Conservation (phyloP, 2,888 invertebrate genomes). For the Protodeltote pygarga region DNA sequence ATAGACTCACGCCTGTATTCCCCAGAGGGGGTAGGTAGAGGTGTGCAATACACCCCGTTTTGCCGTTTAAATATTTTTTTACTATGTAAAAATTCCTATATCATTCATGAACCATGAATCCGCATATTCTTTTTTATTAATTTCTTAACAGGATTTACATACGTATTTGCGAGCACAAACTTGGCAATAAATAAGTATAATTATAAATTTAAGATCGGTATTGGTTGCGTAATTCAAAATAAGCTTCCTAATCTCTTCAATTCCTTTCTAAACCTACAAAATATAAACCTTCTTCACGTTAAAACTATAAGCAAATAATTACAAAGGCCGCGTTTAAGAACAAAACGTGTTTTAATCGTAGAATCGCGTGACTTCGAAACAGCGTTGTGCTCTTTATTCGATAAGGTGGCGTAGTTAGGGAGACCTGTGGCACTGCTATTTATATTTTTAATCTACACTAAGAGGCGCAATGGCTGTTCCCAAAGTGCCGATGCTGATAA, state of each 20-base stretch:
- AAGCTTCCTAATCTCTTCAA: too few relatives aligned
- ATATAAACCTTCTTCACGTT: slow-evolving; percentile 32
- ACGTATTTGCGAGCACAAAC: too few relatives aligned
- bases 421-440: slow-evolving; percentile 57
- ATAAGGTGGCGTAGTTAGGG: slow-evolving; percentile 61
- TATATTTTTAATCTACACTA: slow-evolving; percentile 76
- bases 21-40: too few relatives aligned
- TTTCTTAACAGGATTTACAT: too few relatives aligned
- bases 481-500: slow-evolving; percentile 56
- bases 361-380: slow-evolving; percentile 73
- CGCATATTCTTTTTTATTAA: neutral
- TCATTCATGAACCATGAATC: too few relatives aligned
- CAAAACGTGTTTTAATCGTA: slow-evolving; percentile 72
- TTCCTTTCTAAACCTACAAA: slow-evolving; percentile 5
- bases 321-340: slow-evolving; percentile 70
- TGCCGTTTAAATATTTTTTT: too few relatives aligned
- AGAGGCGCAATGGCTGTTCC: slow-evolving; percentile 65
- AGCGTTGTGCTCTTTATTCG: slow-evolving; percentile 68
- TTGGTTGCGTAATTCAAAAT: too few relatives aligned
- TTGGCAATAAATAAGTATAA: too few relatives aligned
- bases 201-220: too few relatives aligned
- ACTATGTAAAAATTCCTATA: too few relatives aligned
- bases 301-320: slow-evolving; percentile 64
- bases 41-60: too few relatives aligned
- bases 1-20: too few relatives aligned